A percentile compares a stretch with the other conserved stretches of the same genome.
Conservation (phyloP, 2,797 vertebrate species). For the Syngnathus acus region DNA sequence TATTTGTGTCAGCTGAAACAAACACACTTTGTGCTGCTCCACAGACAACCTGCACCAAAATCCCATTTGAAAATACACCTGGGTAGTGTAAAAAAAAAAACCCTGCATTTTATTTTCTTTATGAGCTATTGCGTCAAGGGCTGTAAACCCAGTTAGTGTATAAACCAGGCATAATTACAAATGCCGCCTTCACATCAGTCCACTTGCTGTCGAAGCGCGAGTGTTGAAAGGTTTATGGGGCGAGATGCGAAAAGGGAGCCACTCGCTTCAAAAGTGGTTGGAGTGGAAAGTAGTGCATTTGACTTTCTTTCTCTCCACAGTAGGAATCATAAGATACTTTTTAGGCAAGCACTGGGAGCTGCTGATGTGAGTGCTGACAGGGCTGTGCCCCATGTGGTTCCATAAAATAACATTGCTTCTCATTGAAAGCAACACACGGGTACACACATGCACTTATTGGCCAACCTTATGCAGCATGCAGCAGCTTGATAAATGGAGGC, state of each 20-base stretch:
- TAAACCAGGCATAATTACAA: constrained; percentile 54
- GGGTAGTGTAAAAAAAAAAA: constrained; percentile 20
- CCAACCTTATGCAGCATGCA: constrained; percentile 28
- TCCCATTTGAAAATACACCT: constrained; percentile 26
- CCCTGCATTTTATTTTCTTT: constrained; percentile 50
- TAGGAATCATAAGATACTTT: constrained; percentile 33
- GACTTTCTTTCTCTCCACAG: constrained; percentile 36
- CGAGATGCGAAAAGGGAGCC: constrained; percentile 56
- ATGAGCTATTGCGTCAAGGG: constrained; percentile 45
- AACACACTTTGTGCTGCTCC: constrained; percentile 20
- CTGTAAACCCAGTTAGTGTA: constrained; percentile 50
- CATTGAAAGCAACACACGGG: constrained; percentile 52
- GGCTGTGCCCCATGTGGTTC: constrained; percentile 51
- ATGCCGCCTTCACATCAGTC: constrained; percentile 51
- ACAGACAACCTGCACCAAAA: constrained; percentile 20
- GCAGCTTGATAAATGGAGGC: constrained; percentile 16
- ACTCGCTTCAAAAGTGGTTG: constrained; percentile 49
- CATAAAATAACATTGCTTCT: constrained; percentile 51
- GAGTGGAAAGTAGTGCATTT: constrained; percentile 46
- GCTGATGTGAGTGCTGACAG: constrained; percentile 59
- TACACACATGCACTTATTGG: constrained; percentile 36
- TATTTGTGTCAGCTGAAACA: constrained; percentile 7
- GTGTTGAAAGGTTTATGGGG: constrained; percentile 71
- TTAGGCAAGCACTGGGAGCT: constrained; percentile 38
- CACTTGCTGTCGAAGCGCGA: constrained; percentile 52